A percentile compares a stretch with the other conserved stretches of the same genome.
phyloP scores from a whole-genome alignment of 2,888 invertebrate species.

The Sinodicranocentrus sp. region DNA sequence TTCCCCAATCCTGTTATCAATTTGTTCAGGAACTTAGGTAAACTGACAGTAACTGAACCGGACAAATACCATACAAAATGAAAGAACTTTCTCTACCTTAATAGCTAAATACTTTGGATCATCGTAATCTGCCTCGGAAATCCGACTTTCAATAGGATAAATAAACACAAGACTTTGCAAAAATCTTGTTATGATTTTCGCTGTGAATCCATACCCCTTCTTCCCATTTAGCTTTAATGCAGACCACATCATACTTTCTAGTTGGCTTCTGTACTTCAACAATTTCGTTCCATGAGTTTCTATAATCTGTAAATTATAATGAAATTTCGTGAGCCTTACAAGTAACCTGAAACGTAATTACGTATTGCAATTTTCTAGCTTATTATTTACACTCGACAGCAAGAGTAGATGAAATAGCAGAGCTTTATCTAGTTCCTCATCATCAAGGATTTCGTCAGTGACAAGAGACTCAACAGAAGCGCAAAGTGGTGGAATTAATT shows the following conservation, averaged over 20 bases:
- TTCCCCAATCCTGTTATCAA: slow-evolving; percentile 87
- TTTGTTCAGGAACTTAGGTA: too few relatives aligned
- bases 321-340: too few relatives aligned
- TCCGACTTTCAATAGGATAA: slow-evolving; percentile 74
- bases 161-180: slow-evolving; percentile 74
- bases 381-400: slow-evolving; percentile 82
- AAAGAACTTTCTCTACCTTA: slow-evolving; percentile 56
- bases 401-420: slow-evolving; percentile 88
- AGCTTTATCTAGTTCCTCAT: slow-evolving; percentile 88
- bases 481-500: slow-evolving; percentile 86
- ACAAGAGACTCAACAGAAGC: slow-evolving; percentile 83
- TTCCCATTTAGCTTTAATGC: slow-evolving; percentile 78
- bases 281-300: slow-evolving; percentile 80
- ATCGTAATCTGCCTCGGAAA: slow-evolving; percentile 74
- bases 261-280: slow-evolving; percentile 80
- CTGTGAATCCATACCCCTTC: slow-evolving; percentile 72
- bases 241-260: slow-evolving; percentile 81
- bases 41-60: not conserved
- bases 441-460: slow-evolving; percentile 84
- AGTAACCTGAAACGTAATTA: too few relatives aligned
- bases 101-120: slow-evolving; percentile 75
- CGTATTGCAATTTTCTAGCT: too few relatives aligned
- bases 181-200: slow-evolving; percentile 70
- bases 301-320: slow-evolving; percentile 71
- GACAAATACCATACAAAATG: not conserved